A percentile compares a stretch with the other conserved stretches of the same genome.
Evolutionary conservation across 2,888 invertebrate genomes (phyloP).

Genomic region (Diplazon laetatorius): DNA sequence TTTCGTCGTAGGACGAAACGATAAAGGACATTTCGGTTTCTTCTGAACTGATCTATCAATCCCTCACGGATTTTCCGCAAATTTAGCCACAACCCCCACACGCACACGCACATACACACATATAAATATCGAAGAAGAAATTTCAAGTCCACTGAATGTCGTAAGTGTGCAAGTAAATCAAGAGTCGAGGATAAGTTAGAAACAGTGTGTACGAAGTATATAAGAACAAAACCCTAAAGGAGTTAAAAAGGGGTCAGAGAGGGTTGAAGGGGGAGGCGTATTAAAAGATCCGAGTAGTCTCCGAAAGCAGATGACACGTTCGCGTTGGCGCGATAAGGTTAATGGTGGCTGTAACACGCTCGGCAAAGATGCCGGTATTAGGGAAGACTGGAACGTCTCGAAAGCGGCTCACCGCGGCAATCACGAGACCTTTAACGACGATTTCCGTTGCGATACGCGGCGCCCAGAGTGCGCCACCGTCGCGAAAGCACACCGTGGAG

Average conservation of each 20-base stretch:
- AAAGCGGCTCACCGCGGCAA: constrained; percentile 70
- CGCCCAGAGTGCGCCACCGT: constrained; percentile 41
- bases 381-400: constrained; percentile 76
- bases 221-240: constrained; percentile 34
- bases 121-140: too few species aligned
- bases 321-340: constrained; percentile 78
- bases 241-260: constrained; percentile 31
- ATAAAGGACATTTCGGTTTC: too few species aligned
- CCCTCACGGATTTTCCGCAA: too few species aligned
- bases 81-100: too few species aligned
- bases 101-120: too few species aligned
- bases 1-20: too few species aligned
- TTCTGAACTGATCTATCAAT: too few species aligned
- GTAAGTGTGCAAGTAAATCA: not conserved
- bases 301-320: constrained; percentile 81
- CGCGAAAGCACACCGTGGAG: constrained; percentile 54
- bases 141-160: too few species aligned
- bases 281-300: constrained; percentile 53
- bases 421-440: constrained; percentile 78
- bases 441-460: constrained; percentile 73
- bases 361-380: constrained; percentile 81
- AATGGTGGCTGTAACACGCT: constrained; percentile 78
- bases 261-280: constrained; percentile 30
- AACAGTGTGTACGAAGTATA: constrained; percentile 26
- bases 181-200: constrained; percentile 3